Evolutionary conservation across 2,113 vertebrate genomes (phyloP).

Genomic region (Harpagus bidentatus): DNA sequence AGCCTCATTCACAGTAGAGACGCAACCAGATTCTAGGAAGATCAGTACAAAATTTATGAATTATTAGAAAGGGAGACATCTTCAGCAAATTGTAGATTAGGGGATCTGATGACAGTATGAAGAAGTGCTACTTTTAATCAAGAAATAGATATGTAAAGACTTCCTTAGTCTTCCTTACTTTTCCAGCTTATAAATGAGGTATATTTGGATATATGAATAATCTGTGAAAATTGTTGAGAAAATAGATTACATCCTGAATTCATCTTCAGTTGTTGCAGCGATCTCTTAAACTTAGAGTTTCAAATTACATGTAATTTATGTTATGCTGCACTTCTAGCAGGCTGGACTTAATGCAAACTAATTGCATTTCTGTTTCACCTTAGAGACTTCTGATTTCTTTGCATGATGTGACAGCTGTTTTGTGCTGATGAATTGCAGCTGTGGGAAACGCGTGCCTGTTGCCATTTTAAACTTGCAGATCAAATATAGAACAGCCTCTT

Average conservation of each 20-base stretch:
- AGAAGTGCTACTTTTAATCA: slow-evolving; percentile 29
- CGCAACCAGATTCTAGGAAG: not conserved
- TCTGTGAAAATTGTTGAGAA: slow-evolving; percentile 16
- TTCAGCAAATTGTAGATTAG: not conserved
- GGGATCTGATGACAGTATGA: not conserved
- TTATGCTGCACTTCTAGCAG: slow-evolving; percentile 11
- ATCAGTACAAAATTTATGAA: not conserved
- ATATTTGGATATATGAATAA: slow-evolving; percentile 9
- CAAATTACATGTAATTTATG: slow-evolving; percentile 41
- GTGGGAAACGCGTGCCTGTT: slow-evolving; percentile 47
- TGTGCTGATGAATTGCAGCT: slow-evolving; percentile 62
- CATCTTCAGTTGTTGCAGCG: not conserved
- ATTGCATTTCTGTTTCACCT: slow-evolving; percentile 61
- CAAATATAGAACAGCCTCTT: slow-evolving; percentile 52
- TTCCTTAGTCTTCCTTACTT: not conserved
- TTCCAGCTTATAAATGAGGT: not conserved
- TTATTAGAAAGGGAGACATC: not conserved
- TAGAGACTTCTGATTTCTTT: slow-evolving; percentile 55
- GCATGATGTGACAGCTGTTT: slow-evolving; percentile 61
- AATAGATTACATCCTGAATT: slow-evolving; percentile 24
- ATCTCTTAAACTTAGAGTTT: slow-evolving; percentile 43
- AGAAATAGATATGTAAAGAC: not conserved
- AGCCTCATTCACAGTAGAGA: not conserved
- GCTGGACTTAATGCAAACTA: slow-evolving; percentile 59
- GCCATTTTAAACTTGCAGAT: slow-evolving; percentile 54